Conservation (phyloP, 2,113 vertebrate genomes). For the Proteles cristata region DNA sequence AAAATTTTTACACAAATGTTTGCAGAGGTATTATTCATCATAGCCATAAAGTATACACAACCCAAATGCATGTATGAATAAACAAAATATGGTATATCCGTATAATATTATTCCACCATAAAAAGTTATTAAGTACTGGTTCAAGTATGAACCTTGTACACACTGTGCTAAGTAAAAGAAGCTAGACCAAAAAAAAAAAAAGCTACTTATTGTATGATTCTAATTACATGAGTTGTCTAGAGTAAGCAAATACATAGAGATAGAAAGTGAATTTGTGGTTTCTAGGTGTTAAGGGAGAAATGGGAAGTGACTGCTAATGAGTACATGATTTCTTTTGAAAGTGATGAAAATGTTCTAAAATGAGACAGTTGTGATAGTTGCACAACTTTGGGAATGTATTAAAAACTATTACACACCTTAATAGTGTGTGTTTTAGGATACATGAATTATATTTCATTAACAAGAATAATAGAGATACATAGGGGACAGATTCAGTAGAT, state of each 20-base stretch:
- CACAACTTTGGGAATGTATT: neutral
- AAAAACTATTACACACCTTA: neutral
- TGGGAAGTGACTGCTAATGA: neutral
- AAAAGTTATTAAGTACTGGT: neutral
- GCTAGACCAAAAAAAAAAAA: neutral
- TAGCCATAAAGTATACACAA: neutral
- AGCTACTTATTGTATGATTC: neutral
- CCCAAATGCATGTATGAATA: neutral
- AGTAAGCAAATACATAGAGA: neutral
- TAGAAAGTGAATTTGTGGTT: neutral
- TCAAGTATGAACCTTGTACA: neutral
- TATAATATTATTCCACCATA: neutral
- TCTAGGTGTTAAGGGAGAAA: neutral
- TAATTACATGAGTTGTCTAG: neutral
- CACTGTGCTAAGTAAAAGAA: neutral
- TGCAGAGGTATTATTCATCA: neutral
- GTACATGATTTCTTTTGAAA: neutral
- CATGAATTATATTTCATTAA: neutral
- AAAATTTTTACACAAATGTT: neutral
- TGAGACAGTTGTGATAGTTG: neutral
- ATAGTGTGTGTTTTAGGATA: neutral
- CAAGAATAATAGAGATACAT: neutral
- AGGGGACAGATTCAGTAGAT: neutral
- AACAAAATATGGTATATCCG: neutral
- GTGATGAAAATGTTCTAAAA: constrained; percentile 28